Base-by-base conservation (phyloP, 2,113 vertebrate species). In the Coptodon bakossiorum region DNA sequence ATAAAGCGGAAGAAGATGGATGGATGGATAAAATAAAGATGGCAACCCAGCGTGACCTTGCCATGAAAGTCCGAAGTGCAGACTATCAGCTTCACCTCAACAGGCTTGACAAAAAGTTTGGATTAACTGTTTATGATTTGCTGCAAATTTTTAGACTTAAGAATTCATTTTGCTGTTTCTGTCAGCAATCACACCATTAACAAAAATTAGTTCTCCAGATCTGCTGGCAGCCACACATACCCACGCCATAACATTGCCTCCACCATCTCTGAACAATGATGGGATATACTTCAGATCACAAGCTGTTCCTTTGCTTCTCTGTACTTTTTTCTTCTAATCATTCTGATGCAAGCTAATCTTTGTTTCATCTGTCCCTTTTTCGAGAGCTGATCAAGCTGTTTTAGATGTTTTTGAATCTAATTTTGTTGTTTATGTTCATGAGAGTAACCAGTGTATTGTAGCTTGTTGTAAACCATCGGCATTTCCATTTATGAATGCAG, bases 51-150 rank as follows among this genome's bases (percentile, higher is more conserved):
- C 66, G 27, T 38, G 61, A 66, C 10, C 61, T 66, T 71, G 38
- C 38, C 22, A 45, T 73, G 0, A 27, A 71, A 71, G 0, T 24
- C 38, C 2, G 0, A 73, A 17, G 40, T 17, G 22, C 68, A 29
- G 5, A 45, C 68, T 17, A 2, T 73, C 40, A 45, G 68, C 40
- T 27, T 73, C 22, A 76, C 22, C 24, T 1, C 6, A 76, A 5
- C 8, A 17, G 68, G 0, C 22, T 73, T 3, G 14, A 29, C 2
- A 29, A 73, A 73, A 16, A 29, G 24, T 76, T 76, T 76, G 40
- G 5, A 5, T 76, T 24, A 68, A 68, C n/a, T 76, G 40, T 17
- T 73, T 45, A 36, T 12, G 0, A 63, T 63, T 63, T 36, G 59
- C 0, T 63, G 17, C 16, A 68, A 40, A n/a, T 43, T 40, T 68